Percentiles rank a stretch among this genome's conserved stretches.
These are phyloP conservation scores for Falco punctatus DNA, from an alignment of 2,113 vertebrate genomes.

Conservation along the genomic window DNA sequence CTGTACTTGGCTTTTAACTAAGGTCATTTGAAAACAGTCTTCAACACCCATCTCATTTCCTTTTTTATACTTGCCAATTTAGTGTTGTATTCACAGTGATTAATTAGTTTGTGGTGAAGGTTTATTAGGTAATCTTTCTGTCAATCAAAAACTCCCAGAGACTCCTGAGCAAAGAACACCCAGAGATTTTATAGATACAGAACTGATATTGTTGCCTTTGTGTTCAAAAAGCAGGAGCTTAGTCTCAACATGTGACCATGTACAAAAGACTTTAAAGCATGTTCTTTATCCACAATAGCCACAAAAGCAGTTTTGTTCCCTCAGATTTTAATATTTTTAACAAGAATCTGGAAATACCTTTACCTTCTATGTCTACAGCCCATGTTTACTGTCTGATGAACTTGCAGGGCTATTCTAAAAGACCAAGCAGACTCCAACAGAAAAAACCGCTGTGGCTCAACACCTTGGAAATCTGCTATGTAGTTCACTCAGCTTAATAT, in stretches of 20 bases:
- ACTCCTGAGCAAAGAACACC: conserved; percentile 45
- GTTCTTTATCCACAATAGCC: not conserved
- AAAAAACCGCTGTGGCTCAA: not conserved
- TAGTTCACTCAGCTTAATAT: not conserved
- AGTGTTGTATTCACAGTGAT: conserved; percentile 76
- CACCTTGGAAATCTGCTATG: not conserved
- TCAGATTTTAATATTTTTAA: conserved; percentile 41
- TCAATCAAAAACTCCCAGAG: conserved; percentile 73
- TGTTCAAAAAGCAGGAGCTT: not conserved
- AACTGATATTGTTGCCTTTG: conserved; percentile 16
- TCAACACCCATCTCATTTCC: conserved; percentile 78
- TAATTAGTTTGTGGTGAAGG: conserved; percentile 80
- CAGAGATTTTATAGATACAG: conserved; percentile 36
- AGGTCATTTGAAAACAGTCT: conserved; percentile 74
- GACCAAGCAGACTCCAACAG: not conserved
- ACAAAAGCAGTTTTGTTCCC: not conserved
- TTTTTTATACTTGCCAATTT: conserved; percentile 77
- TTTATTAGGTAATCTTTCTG: conserved; percentile 81
- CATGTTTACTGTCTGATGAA: not conserved
- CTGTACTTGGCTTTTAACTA: conserved; percentile 71
- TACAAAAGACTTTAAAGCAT: not conserved
- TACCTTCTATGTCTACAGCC: not conserved
- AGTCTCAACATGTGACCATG: not conserved
- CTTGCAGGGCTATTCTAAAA: not conserved
- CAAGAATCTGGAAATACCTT: conserved; percentile 12